A percentile compares a stretch with the other conserved stretches of the same genome.
phyloP scores from a whole-genome alignment of 2,113 vertebrate species.

The Puma concolor region DNA sequence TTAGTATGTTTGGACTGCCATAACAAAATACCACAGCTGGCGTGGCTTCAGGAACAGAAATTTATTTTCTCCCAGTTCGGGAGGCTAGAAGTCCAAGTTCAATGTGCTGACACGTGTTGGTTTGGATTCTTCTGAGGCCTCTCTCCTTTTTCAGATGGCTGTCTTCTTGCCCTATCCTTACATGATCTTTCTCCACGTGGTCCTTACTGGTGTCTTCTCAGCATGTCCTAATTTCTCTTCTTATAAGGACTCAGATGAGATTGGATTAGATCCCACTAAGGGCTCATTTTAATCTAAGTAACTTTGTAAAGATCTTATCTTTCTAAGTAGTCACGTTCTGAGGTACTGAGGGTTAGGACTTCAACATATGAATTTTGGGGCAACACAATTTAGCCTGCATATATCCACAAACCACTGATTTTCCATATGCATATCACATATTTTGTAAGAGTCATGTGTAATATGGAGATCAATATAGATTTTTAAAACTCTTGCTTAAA shows the following conservation, averaged over 20 bases:
- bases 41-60: neutral
- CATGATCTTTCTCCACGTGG: accelerated
- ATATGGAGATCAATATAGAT: neutral
- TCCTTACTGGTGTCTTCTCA: neutral
- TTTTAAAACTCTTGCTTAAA: neutral
- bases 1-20: neutral
- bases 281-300: neutral
- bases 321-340: neutral
- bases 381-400: neutral
- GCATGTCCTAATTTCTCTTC: neutral
- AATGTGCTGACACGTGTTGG: neutral
- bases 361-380: neutral
- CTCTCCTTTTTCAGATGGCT: neutral
- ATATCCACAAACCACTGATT: neutral
- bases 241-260: neutral
- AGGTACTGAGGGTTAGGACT: neutral
- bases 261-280: neutral
- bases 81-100: neutral
- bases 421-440: neutral
- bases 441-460: neutral
- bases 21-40: neutral
- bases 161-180: neutral
- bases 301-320: neutral
- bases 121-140: neutral
- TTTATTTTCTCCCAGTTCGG: neutral